Percentiles rank a stretch among this genome's conserved stretches.
phyloP scores from a whole-genome alignment of 2,888 invertebrate genomes.

The Micropterix aruncella region DNA sequence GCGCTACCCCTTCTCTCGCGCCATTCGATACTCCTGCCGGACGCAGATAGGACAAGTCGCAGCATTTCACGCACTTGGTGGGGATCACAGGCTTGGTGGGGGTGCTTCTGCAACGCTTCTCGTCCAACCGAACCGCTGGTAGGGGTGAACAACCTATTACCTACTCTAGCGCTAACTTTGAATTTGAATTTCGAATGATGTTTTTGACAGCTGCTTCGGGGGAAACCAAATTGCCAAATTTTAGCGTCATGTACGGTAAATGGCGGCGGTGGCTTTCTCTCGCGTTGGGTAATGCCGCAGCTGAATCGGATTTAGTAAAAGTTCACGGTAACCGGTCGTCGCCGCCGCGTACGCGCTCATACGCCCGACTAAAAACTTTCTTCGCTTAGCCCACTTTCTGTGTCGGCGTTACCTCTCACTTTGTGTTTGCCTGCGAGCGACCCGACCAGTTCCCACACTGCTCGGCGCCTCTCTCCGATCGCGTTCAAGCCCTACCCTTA shows the following conservation, averaged over 20 bases:
- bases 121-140: constrained; percentile 19
- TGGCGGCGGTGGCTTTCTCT: no score
- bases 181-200: no score
- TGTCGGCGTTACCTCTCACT: constrained; percentile 26
- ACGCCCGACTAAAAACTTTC: constrained; percentile 32
- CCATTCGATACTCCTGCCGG: constrained; percentile 7
- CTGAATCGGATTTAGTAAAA: no score
- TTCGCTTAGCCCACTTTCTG: constrained; percentile 37
- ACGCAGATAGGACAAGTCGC: constrained; percentile 14
- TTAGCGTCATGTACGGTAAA: no score
- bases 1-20: constrained; percentile 8
- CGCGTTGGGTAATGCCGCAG: no score
- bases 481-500: background rate
- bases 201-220: no score
- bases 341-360: background rate
- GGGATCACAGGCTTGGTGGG: constrained; percentile 39
- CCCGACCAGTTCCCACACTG: background rate
- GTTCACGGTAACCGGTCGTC: no score
- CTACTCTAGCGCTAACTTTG: constrained; percentile 24
- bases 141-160: constrained; percentile 39
- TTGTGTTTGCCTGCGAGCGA: constrained; percentile 18
- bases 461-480: no score
- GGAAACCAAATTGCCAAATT: no score
- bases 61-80: constrained; percentile 33
- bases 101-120: constrained; percentile 25